phyloP scores from a whole-genome alignment of 2,888 invertebrate genomes.

The Cylloceria caligata region DNA sequence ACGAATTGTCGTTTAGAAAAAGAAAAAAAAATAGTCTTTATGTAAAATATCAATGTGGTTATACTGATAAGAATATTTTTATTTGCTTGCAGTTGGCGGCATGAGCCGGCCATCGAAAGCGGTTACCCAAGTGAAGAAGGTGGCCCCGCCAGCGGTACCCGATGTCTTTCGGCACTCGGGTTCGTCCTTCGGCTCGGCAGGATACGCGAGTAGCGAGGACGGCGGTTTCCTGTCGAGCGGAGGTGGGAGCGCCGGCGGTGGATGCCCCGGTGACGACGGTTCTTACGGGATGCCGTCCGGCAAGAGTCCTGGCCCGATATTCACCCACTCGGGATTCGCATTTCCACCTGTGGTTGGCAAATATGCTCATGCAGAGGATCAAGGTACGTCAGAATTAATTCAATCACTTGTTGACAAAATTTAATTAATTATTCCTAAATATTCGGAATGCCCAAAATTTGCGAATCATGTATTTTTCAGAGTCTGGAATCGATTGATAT shows the following conservation, averaged over 20 bases:
- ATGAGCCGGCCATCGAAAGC: conserved; percentile 94
- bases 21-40: not conserved
- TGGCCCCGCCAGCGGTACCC: conserved; percentile 95
- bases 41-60: not conserved
- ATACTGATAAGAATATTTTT: conserved; percentile 71
- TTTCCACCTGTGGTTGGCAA: conserved; percentile 88
- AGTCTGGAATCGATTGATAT: conserved; percentile 7
- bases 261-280: conserved; percentile 79
- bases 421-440: not conserved
- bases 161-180: conserved; percentile 93
- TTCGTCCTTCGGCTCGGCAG: conserved; percentile 91
- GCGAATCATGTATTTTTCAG: not conserved
- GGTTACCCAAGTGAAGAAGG: conserved; percentile 95
- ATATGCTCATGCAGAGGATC: conserved; percentile 86
- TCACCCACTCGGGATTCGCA: conserved; percentile 89
- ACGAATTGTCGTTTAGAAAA: no score
- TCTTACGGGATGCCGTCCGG: conserved; percentile 87
- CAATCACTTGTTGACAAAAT: not conserved
- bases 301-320: conserved; percentile 88
- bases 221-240: conserved; percentile 87
- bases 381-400: conserved; percentile 79
- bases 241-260: conserved; percentile 76
- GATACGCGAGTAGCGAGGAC: conserved; percentile 92
- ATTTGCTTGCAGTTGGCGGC: conserved; percentile 91
- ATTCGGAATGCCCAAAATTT: not conserved